Conservation (phyloP, 2,888 invertebrate genomes). For the Escarpia spicata region DNA sequence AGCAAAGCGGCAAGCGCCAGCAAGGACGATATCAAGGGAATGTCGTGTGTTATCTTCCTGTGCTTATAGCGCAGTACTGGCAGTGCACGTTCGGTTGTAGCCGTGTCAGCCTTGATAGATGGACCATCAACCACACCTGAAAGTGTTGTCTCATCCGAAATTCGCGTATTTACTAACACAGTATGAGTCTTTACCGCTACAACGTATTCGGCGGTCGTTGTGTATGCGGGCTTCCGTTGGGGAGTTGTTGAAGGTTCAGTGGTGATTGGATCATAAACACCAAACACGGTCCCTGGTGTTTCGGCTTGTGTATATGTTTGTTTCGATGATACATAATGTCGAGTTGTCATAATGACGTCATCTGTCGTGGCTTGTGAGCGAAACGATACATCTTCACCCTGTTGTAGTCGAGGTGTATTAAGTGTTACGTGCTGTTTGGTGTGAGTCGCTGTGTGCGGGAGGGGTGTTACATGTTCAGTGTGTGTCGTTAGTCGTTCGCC, state of each 20-base stretch:
- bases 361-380: too few relatives aligned
- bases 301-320: too few relatives aligned
- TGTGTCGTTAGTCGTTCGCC: neutral
- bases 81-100: neutral
- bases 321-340: too few relatives aligned
- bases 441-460: neutral
- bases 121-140: neutral
- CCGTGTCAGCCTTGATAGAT: neutral
- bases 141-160: neutral
- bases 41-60: neutral
- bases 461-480: neutral
- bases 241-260: neutral
- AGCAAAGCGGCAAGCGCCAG: neutral
- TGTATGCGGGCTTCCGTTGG: neutral
- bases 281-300: too few relatives aligned
- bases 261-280: neutral
- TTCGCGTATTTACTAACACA: neutral
- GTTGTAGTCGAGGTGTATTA: too few relatives aligned
- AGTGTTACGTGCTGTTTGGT: too few relatives aligned
- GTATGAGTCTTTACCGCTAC: neutral
- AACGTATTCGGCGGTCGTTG: neutral
- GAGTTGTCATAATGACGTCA: too few relatives aligned
- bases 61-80: neutral
- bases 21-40: neutral
- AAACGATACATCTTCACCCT: too few relatives aligned